phyloP scores from a whole-genome alignment of 2,888 invertebrate genomes.

The Hartigia nigra region DNA sequence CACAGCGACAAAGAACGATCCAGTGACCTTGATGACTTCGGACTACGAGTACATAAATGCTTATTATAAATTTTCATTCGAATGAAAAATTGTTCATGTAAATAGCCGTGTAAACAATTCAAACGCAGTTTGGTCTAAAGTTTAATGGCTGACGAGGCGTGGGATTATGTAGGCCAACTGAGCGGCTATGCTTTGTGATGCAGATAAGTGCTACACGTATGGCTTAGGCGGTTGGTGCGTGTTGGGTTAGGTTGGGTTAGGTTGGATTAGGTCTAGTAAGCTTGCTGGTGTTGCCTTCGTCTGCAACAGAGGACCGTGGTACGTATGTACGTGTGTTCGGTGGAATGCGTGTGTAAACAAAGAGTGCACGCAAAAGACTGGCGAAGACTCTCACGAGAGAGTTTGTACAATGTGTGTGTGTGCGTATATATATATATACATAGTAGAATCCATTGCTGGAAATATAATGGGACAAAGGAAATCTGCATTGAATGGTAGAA shows the following conservation, averaged over 20 bases:
- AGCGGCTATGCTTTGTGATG: constrained; percentile 46
- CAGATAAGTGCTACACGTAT: constrained; percentile 32
- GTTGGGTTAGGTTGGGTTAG: background rate
- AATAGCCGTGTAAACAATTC: background rate
- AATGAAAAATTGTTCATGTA: background rate
- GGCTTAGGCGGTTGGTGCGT: background rate
- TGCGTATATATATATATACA: background rate
- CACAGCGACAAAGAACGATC: background rate
- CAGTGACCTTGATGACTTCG: background rate
- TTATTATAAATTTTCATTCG: background rate
- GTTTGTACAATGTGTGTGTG: background rate
- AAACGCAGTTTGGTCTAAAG: background rate
- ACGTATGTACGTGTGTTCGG: background rate
- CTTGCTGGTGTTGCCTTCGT: background rate
- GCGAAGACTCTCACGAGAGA: background rate
- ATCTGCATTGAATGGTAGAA: constrained; percentile 21
- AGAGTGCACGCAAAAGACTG: constrained; percentile 29
- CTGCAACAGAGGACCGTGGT: background rate
- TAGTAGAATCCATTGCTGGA: background rate
- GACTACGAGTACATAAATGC: background rate
- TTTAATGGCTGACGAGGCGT: constrained; percentile 35
- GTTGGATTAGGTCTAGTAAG: background rate
- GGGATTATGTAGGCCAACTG: constrained; percentile 48
- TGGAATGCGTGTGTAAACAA: constrained; percentile 45
- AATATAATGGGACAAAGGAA: constrained; percentile 34